A percentile compares a stretch with the other conserved stretches of the same genome.
phyloP scores from a whole-genome alignment of 2,113 vertebrate genomes.

The Charina bottae region DNA sequence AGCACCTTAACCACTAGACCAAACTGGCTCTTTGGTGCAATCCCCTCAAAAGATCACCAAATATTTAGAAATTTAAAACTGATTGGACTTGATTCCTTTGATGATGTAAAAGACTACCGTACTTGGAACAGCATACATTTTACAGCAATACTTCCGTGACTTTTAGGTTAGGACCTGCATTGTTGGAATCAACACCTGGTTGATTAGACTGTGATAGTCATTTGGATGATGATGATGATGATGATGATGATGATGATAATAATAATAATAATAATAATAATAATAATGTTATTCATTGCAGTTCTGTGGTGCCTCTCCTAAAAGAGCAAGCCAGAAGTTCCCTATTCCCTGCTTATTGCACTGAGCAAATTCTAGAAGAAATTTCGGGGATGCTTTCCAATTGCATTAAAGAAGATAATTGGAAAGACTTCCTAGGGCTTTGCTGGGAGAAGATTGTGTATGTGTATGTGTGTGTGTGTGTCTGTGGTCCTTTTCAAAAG shows the following conservation, averaged over 20 bases:
- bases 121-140: background rate
- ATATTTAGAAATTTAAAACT: background rate
- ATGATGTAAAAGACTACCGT: background rate
- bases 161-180: background rate
- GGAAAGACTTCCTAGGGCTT: background rate
- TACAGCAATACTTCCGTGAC: background rate
- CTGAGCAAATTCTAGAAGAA: background rate
- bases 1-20: too few species aligned
- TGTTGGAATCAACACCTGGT: background rate
- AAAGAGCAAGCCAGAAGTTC: background rate
- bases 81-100: background rate
- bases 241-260: background rate
- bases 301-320: background rate
- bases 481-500: background rate
- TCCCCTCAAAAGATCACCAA: background rate
- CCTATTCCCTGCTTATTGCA: background rate
- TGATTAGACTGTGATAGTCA: background rate
- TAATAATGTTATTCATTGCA: background rate
- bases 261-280: background rate
- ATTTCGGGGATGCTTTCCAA: background rate
- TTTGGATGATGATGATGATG: background rate
- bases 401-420: background rate
- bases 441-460: background rate
- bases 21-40: too few species aligned
- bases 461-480: background rate